A percentile compares a stretch with the other conserved stretches of the same genome.
These are phyloP conservation scores for Ditula angustiorana DNA, from an alignment of 2,888 invertebrate genomes.

Conservation along the genomic window DNA sequence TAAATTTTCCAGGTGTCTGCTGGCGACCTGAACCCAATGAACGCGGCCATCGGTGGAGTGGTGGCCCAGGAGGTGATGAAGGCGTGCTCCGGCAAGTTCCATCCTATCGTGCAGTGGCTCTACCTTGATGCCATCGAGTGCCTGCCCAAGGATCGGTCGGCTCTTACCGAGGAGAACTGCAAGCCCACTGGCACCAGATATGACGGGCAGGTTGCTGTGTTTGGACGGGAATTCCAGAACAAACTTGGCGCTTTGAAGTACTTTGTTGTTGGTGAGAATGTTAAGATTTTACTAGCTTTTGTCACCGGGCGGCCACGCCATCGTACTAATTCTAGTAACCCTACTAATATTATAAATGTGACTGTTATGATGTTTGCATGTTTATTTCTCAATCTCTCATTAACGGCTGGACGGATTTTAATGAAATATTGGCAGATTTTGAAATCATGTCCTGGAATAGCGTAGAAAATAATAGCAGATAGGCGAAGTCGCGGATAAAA, in stretches of 20 bases:
- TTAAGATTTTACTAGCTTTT: not conserved
- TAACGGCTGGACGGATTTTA: too few relatives aligned
- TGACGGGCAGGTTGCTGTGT: conserved; percentile 97
- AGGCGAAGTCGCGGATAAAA: too few relatives aligned
- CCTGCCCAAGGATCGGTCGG: conserved; percentile 89
- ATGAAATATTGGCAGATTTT: too few relatives aligned
- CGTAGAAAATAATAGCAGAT: too few relatives aligned
- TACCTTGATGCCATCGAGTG: conserved; percentile 99
- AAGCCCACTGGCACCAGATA: conserved; percentile 90
- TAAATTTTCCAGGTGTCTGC: conserved; percentile 82
- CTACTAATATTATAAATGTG: not conserved
- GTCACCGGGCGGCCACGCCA: too few relatives aligned
- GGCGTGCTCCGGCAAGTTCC: conserved; percentile 98
- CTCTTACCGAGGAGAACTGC: conserved; percentile 90
- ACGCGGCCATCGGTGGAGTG: conserved; percentile 97
- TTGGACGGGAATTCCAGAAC: conserved; percentile 96
- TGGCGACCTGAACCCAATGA: conserved; percentile 95
- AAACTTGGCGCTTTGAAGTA: conserved; percentile 92
- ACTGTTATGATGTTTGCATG: too few relatives aligned
- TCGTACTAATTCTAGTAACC: too few relatives aligned
- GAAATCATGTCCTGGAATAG: too few relatives aligned
- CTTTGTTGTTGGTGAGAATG: conserved; percentile 87
- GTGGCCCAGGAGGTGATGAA: conserved; percentile 99
- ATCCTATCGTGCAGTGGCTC: conserved; percentile 96
- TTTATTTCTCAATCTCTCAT: too few relatives aligned